phyloP scores from a whole-genome alignment of 2,797 vertebrate species.

The Siniperca obscura region DNA sequence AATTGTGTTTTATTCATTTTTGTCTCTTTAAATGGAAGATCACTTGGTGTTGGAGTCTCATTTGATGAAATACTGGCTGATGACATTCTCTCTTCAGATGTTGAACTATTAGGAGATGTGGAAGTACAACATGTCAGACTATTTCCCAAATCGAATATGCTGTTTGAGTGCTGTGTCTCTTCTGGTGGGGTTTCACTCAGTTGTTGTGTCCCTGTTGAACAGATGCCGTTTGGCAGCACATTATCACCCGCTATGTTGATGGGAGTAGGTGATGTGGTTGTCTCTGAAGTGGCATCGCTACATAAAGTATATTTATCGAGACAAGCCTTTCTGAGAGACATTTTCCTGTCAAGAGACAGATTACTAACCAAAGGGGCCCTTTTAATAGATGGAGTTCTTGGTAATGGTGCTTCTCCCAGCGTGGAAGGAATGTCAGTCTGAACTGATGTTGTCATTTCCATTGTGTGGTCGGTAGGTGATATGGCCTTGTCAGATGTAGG shows the following conservation, averaged over 20 bases:
- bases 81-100: conserved; percentile 65
- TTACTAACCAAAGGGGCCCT: conserved; percentile 77
- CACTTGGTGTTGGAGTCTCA: conserved; percentile 39
- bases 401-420: conserved; percentile 40
- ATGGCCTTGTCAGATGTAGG: conserved; percentile 50
- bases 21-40: conserved; percentile 22
- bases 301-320: conserved; percentile 69
- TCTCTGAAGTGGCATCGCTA: conserved; percentile 45
- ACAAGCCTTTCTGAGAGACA: conserved; percentile 75
- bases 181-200: neutral
- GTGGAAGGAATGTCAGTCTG: conserved; percentile 32
- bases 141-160: conserved; percentile 23
- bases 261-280: conserved; percentile 26
- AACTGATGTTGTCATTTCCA: conserved; percentile 46
- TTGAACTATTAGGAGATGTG: conserved; percentile 63
- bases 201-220: conserved; percentile 20
- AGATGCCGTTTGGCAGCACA: conserved; percentile 21
- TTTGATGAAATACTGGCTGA: conserved; percentile 60
- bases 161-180: conserved; percentile 30
- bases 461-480: conserved; percentile 42
- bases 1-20: neutral
- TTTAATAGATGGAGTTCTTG: conserved; percentile 70
- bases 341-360: conserved; percentile 78
- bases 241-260: conserved; percentile 40
- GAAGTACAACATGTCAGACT: conserved; percentile 52